These are phyloP conservation scores for Pipistrellus nathusii DNA, from an alignment of 2,797 vertebrate species.

Conservation along the genomic window DNA sequence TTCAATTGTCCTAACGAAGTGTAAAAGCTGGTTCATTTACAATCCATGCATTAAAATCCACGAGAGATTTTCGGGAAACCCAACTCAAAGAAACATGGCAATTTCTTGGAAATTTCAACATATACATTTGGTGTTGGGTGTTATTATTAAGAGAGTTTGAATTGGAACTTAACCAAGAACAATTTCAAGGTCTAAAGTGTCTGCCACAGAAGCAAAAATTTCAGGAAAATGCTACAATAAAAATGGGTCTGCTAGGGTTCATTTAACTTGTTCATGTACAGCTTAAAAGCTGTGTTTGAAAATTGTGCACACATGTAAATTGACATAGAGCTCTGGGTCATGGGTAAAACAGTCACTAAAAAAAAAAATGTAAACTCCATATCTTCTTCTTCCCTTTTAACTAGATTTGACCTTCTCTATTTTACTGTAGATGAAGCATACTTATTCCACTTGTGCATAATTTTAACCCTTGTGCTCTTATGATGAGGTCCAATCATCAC, in stretches of 20 bases:
- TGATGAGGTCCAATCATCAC: background rate
- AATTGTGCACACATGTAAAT: background rate
- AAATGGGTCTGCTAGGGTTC: background rate
- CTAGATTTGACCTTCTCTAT: background rate
- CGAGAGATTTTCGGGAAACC: conserved; percentile 42
- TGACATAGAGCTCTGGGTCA: background rate
- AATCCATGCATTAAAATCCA: background rate
- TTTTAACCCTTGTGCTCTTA: background rate
- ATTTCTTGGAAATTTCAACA: conserved; percentile 59
- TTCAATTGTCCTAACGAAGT: conserved; percentile 16
- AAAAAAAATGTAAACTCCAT: background rate
- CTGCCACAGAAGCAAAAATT: conserved; percentile 38
- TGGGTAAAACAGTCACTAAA: background rate
- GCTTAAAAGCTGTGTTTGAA: conserved; percentile 7
- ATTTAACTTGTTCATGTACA: background rate
- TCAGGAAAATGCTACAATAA: conserved; percentile 22
- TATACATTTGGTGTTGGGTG: conserved; percentile 27
- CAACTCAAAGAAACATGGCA: conserved; percentile 44
- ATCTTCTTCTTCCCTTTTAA: background rate
- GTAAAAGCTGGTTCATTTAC: background rate
- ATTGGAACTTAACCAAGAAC: conserved; percentile 39
- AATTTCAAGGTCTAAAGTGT: conserved; percentile 18
- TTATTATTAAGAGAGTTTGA: conserved; percentile 52
- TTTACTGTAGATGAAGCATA: background rate
- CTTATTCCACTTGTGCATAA: background rate